Conservation (phyloP, 2,888 invertebrate genomes). For the Clanis bilineata region DNA sequence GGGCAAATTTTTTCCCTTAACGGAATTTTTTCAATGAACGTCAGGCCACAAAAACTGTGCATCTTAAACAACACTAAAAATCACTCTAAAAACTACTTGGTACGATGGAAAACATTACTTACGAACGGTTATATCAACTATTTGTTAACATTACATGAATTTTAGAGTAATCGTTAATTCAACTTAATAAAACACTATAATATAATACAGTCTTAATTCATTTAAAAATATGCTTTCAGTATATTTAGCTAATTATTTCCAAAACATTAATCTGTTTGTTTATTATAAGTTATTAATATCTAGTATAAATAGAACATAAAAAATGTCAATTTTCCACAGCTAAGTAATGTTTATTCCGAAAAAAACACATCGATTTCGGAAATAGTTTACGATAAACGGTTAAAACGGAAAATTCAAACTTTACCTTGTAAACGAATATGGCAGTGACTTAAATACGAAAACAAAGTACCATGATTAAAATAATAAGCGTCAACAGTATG, state of each 20-base stretch:
- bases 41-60: conserved; percentile 7
- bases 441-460: conserved; percentile 62
- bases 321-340: conserved; percentile 16
- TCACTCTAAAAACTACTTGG: conserved; percentile 14
- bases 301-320: conserved; percentile 33
- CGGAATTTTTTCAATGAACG: background rate
- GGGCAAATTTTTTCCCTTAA: too few species aligned
- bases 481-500: conserved; percentile 68
- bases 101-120: conserved; percentile 8
- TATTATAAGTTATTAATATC: conserved; percentile 14
- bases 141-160: conserved; percentile 22
- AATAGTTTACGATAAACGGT: conserved; percentile 22
- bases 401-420: conserved; percentile 29
- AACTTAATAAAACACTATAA: conserved; percentile 25
- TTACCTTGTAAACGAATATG: conserved; percentile 48
- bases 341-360: conserved; percentile 27
- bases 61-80: conserved; percentile 5
- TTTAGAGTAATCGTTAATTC: conserved; percentile 15
- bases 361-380: background rate
- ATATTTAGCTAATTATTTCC: conserved; percentile 29
- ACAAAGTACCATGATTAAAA: conserved; percentile 47
- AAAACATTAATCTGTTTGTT: conserved; percentile 15
- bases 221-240: conserved; percentile 40
- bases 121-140: conserved; percentile 21
- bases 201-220: conserved; percentile 70